Conservation (phyloP, 2,113 vertebrate species). For the Tapirus terrestris region DNA sequence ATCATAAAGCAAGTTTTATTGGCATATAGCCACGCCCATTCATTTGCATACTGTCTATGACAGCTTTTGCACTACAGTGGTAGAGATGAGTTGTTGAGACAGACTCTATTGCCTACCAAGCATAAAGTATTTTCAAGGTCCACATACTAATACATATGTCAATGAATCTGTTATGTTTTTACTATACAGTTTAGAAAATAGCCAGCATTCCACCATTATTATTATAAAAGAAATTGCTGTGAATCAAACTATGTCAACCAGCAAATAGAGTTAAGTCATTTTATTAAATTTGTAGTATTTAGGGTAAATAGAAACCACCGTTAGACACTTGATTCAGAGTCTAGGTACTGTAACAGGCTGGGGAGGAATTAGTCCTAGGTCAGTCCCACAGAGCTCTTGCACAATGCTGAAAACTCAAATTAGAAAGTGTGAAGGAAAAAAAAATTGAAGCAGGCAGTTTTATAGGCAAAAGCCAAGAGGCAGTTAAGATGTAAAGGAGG, state of each 20-base stretch:
- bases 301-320: background rate
- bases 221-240: background rate
- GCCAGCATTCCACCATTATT: background rate
- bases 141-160: background rate
- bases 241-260: background rate
- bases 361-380: background rate
- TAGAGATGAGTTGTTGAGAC: background rate
- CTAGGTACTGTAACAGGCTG: background rate
- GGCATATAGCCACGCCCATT: background rate
- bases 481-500: background rate
- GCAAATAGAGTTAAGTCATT: background rate
- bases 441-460: background rate
- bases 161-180: background rate
- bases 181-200: background rate
- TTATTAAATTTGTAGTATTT: conserved; percentile 45
- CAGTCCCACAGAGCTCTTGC: background rate
- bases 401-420: background rate
- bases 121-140: background rate
- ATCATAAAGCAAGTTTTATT: background rate
- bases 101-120: background rate
- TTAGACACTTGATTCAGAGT: background rate
- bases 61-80: background rate
- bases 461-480: background rate
- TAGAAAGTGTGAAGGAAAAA: background rate
- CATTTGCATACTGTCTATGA: background rate